Percentiles rank a stretch among this genome's conserved stretches.
Conservation (phyloP, 2,888 invertebrate species). For the Polymixis lichenea region DNA sequence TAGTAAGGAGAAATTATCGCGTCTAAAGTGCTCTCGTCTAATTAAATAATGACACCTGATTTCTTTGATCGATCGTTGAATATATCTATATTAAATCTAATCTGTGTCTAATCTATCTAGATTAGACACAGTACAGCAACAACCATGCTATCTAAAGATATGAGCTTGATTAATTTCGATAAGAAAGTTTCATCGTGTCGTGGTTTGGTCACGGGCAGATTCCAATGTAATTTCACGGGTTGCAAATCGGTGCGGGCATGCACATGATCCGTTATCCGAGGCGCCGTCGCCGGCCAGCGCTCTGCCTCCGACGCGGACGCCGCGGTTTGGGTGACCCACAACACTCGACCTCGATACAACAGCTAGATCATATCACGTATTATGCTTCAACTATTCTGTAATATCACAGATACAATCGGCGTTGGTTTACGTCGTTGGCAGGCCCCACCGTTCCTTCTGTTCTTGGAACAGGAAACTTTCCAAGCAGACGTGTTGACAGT, state of each 20-base stretch:
- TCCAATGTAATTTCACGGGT: constrained; percentile 58
- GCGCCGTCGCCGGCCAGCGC: constrained; percentile 53
- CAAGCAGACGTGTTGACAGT: constrained; percentile 44
- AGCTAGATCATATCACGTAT: constrained; percentile 59
- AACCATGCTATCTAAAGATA: constrained; percentile 37
- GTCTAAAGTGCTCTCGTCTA: constrained; percentile 24
- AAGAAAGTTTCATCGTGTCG: constrained; percentile 43
- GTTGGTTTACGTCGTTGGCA: constrained; percentile 55
- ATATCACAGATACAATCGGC: constrained; percentile 58
- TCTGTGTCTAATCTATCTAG: no score
- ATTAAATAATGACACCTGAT: constrained; percentile 41
- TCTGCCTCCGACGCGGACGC: constrained; percentile 59
- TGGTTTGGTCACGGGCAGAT: constrained; percentile 38
- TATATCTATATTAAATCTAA: no score
- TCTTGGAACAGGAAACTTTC: constrained; percentile 49
- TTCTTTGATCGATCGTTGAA: constrained; percentile 21
- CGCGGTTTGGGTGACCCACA: constrained; percentile 73
- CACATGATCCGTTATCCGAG: constrained; percentile 75
- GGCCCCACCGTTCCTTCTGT: constrained; percentile 17
- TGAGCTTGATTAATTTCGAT: constrained; percentile 42
- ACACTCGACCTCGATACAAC: constrained; percentile 69
- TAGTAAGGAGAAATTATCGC: neutral
- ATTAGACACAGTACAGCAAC: constrained; percentile 39
- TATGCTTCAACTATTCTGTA: constrained; percentile 63
- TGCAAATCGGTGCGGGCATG: constrained; percentile 69